Evolutionary conservation across 1,140 invertebrate genomes (phyloP).

Genomic region (Drosophila truncata): DNA sequence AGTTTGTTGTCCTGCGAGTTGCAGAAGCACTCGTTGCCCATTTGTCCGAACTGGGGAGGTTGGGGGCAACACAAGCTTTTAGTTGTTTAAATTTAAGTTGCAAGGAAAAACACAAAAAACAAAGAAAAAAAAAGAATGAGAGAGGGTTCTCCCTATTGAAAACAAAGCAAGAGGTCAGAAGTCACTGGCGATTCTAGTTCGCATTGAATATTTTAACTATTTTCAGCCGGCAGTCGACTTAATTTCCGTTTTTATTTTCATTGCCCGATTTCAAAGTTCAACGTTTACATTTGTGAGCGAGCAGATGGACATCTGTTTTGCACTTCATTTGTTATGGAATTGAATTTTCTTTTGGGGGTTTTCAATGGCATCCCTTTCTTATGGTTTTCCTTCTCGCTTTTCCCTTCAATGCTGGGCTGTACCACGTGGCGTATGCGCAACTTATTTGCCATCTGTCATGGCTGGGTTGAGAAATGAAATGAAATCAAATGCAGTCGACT

Average conservation of each 20-base stretch:
- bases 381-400: not conserved
- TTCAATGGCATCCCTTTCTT: slow-evolving; percentile 20
- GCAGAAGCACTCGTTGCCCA: slow-evolving; percentile 45
- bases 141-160: not conserved
- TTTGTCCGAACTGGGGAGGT: slow-evolving; percentile 20
- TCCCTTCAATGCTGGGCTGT: slow-evolving; percentile 4
- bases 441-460: slow-evolving; percentile 71
- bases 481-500: slow-evolving; percentile 69
- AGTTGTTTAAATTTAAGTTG: slow-evolving; percentile 80
- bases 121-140: not conserved
- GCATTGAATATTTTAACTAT: slow-evolving; percentile 38
- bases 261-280: slow-evolving; percentile 26
- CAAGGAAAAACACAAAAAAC: slow-evolving; percentile 8
- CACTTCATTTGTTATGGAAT: slow-evolving; percentile 80
- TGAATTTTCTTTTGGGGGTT: slow-evolving; percentile 64
- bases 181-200: slow-evolving; percentile 39
- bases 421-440: slow-evolving; percentile 64
- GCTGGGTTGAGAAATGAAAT: slow-evolving; percentile 60
- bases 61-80: slow-evolving; percentile 42
- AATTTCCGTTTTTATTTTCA: slow-evolving; percentile 69
- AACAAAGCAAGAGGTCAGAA: slow-evolving; percentile 25
- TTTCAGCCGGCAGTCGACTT: slow-evolving; percentile 49
- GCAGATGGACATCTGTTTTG: slow-evolving; percentile 74
- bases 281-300: slow-evolving; percentile 24
- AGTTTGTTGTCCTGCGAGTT: slow-evolving; percentile 42